phyloP scores from a whole-genome alignment of 2,113 vertebrate species.

The Theropithecus gelada region DNA sequence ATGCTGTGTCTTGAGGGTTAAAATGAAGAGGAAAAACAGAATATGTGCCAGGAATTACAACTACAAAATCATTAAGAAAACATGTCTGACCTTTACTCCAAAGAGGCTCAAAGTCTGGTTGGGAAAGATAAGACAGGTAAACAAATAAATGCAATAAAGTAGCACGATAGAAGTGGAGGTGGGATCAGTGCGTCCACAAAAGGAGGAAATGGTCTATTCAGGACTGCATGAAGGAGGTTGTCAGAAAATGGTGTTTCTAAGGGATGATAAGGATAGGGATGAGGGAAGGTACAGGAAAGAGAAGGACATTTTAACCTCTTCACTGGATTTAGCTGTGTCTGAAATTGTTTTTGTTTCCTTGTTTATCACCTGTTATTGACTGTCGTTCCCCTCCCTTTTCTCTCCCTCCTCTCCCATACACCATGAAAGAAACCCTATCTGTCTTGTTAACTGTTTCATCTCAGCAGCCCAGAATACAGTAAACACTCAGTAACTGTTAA shows the following conservation, averaged over 20 bases:
- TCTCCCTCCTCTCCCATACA: not conserved
- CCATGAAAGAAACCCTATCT: not conserved
- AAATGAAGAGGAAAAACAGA: not conserved
- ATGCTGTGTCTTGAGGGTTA: not conserved
- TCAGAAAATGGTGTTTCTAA: not conserved
- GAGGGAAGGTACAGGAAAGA: not conserved
- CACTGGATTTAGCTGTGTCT: not conserved
- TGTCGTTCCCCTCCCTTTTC: not conserved
- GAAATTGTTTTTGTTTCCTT: not conserved
- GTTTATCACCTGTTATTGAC: not conserved
- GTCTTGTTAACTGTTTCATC: not conserved
- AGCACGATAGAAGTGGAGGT: not conserved
- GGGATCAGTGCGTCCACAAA: no score
- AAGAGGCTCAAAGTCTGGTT: not conserved
- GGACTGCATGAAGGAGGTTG: not conserved
- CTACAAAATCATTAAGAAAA: not conserved
- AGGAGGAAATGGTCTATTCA: not conserved
- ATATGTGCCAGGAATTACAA: not conserved
- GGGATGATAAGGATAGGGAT: not conserved
- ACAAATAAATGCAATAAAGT: not conserved
- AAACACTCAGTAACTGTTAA: not conserved
- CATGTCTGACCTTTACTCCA: not conserved
- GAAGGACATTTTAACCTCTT: not conserved
- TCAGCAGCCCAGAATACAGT: not conserved
- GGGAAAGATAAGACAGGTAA: conserved; percentile 4